phyloP scores from a whole-genome alignment of 2,113 vertebrate species.

The Phylloscopus trochilus region DNA sequence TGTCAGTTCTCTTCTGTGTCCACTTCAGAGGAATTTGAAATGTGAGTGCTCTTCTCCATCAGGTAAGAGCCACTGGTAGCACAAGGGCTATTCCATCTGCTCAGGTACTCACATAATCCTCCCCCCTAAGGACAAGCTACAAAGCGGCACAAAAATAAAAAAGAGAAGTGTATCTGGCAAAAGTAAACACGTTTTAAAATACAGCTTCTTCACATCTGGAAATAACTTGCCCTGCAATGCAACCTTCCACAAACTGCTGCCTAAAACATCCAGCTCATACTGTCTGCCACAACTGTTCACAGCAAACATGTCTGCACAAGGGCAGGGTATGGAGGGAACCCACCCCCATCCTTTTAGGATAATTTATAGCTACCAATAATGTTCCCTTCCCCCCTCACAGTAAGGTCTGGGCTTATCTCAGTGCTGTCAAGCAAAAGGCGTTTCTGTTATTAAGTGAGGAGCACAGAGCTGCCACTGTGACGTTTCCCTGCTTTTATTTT shows the following conservation, averaged over 20 bases:
- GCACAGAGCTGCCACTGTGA: background rate
- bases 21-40: background rate
- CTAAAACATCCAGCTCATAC: background rate
- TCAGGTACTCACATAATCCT: background rate
- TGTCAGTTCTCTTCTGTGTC: background rate
- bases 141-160: background rate
- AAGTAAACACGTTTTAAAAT: background rate
- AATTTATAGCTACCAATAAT: constrained; percentile 16
- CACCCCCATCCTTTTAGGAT: background rate
- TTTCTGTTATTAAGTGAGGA: background rate
- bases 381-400: background rate
- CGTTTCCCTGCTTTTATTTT: background rate
- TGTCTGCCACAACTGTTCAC: background rate
- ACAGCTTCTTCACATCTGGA: background rate
- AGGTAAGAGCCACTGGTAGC: background rate
- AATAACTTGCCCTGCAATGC: background rate
- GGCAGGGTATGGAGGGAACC: background rate
- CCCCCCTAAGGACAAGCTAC: background rate
- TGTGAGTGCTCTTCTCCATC: background rate
- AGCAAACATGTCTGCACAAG: constrained; percentile 8
- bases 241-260: background rate
- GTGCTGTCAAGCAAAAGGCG: background rate
- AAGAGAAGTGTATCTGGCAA: background rate
- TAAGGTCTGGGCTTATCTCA: background rate
- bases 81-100: background rate